These are phyloP conservation scores for Labeo calbasu DNA, from an alignment of 2,797 vertebrate species.

Conservation along the genomic window DNA sequence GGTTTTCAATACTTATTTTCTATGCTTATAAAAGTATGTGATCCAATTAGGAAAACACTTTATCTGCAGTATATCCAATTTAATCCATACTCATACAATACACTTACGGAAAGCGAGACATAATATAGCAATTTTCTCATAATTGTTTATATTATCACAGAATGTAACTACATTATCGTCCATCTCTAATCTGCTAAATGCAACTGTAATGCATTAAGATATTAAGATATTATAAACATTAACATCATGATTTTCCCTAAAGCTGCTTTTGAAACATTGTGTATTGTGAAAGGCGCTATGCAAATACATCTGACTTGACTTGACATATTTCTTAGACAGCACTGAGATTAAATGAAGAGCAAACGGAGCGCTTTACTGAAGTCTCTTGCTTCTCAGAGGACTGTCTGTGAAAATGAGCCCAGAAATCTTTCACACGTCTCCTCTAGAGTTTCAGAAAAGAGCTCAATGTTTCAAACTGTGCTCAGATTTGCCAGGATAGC, in stretches of 20 bases:
- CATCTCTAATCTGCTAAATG: neutral
- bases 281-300: neutral
- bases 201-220: neutral
- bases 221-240: neutral
- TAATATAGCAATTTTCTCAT: neutral
- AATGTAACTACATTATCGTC: neutral
- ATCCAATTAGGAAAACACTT: too few species aligned
- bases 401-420: neutral
- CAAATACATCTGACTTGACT: conserved; percentile 1
- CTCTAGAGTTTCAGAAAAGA: conserved; percentile 1
- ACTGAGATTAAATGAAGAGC: conserved; percentile 14
- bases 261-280: neutral
- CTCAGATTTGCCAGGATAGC: neutral
- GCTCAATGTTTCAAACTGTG: neutral
- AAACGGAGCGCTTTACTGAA: neutral
- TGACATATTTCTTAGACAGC: neutral
- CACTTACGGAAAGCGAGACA: neutral
- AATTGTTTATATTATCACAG: neutral
- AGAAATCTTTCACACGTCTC: neutral
- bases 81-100: neutral
- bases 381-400: neutral
- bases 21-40: too few species aligned
- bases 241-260: neutral
- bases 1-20: too few species aligned
- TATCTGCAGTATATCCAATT: neutral